Conservation (phyloP, 2,888 invertebrate genomes). For the Teleiodes luculella region DNA sequence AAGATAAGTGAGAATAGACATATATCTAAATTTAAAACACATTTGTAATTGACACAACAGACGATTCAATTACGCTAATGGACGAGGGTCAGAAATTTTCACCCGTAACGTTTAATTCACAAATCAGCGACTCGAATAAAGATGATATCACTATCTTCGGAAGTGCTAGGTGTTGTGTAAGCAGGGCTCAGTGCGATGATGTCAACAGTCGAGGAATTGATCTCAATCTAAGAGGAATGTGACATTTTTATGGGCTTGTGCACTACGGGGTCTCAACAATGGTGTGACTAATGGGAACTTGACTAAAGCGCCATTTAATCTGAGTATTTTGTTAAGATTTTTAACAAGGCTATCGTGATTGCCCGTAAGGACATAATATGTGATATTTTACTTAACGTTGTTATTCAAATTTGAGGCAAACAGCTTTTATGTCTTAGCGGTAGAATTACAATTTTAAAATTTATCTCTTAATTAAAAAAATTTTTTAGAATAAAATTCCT, state of each 20-base stretch:
- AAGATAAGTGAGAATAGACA: no score
- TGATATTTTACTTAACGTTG: no score
- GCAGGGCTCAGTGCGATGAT: constrained; percentile 35
- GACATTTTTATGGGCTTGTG: constrained; percentile 29
- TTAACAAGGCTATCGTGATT: no score
- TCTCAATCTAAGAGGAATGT: constrained; percentile 44
- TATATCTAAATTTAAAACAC: no score
- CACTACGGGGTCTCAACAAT: constrained; percentile 2
- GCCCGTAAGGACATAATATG: no score
- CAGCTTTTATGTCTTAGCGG: no score
- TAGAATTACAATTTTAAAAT: no score
- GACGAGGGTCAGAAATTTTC: background rate
- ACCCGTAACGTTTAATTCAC: background rate
- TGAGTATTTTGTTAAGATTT: background rate
- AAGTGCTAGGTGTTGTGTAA: constrained; percentile 42
- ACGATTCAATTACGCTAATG: background rate
- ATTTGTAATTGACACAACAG: no score
- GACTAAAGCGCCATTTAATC: background rate
- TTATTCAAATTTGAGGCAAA: no score
- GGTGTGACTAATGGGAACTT: constrained; percentile 1
- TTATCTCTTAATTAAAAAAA: no score
- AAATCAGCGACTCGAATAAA: constrained; percentile 17
- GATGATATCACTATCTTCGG: constrained; percentile 40
- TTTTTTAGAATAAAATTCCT: no score
- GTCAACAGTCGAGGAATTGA: constrained; percentile 48